Percentiles rank a stretch among this genome's conserved stretches.
Evolutionary conservation across 2,113 vertebrate species (phyloP).

Genomic region (Blennius ocellaris): DNA sequence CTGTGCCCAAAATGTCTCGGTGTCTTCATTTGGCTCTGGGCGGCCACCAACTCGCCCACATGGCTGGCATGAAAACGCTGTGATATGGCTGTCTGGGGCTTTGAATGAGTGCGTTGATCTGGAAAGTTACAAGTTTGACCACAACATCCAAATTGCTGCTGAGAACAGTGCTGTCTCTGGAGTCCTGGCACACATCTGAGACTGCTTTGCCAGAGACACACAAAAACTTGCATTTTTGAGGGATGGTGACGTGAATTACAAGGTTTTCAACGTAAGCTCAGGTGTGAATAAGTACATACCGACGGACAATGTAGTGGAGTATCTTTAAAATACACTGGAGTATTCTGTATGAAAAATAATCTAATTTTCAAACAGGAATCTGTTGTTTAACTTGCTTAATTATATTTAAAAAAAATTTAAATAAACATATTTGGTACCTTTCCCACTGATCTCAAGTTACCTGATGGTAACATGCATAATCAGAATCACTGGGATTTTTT

Average conservation of each 20-base stretch:
- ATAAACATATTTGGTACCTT: too few species aligned
- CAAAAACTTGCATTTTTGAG: not conserved
- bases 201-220: not conserved
- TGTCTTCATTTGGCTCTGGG: not conserved
- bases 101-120: slow-evolving; percentile 4
- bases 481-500: too few species aligned
- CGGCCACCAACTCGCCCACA: not conserved
- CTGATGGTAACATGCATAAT: too few species aligned
- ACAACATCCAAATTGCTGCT: not conserved
- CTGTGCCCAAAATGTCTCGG: not conserved
- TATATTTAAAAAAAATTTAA: too few species aligned
- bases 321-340: too few species aligned
- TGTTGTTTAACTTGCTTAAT: too few species aligned
- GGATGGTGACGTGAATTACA: not conserved
- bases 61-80: not conserved
- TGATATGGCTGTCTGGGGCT: not conserved
- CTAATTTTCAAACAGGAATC: too few species aligned
- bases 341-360: too few species aligned
- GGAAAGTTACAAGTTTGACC: slow-evolving; percentile 9
- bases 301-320: too few species aligned
- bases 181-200: not conserved
- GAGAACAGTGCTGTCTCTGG: not conserved
- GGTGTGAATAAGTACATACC: too few species aligned
- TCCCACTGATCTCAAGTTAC: too few species aligned
- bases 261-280: not conserved